These are phyloP conservation scores for Pyxicephalus adspersus DNA, from an alignment of 2,113 vertebrate genomes.

Conservation along the genomic window DNA sequence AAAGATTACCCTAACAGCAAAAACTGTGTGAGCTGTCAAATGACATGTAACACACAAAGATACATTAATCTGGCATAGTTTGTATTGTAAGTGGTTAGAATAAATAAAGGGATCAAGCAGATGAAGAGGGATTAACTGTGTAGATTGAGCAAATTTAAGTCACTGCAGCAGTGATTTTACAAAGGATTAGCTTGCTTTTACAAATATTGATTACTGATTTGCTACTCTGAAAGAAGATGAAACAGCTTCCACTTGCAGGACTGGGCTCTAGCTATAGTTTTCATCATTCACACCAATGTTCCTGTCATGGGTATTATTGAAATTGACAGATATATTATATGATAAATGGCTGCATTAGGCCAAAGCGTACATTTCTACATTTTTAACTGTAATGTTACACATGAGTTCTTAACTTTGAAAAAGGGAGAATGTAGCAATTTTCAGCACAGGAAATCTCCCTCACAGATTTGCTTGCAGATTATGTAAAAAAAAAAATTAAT, in stretches of 20 bases:
- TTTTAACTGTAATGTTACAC: slow-evolving; percentile 49
- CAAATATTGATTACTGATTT: slow-evolving; percentile 86
- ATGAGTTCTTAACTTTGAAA: slow-evolving; percentile 37
- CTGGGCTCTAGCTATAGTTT: slow-evolving; percentile 66
- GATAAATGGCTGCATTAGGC: slow-evolving; percentile 24
- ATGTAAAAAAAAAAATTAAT: too few relatives aligned
- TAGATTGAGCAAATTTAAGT: slow-evolving; percentile 83
- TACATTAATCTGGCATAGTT: slow-evolving; percentile 74
- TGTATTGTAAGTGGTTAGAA: slow-evolving; percentile 70
- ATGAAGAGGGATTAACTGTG: slow-evolving; percentile 86
- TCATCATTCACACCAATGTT: slow-evolving; percentile 78
- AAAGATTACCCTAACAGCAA: slow-evolving; percentile 77
- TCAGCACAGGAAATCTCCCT: slow-evolving; percentile 4
- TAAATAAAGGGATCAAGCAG: slow-evolving; percentile 77
- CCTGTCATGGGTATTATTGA: slow-evolving; percentile 71
- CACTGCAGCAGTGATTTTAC: slow-evolving; percentile 79
- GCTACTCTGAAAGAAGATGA: slow-evolving; percentile 73
- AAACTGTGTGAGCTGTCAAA: slow-evolving; percentile 76
- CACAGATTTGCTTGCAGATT: background rate
- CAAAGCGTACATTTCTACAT: slow-evolving; percentile 25
- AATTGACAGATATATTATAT: slow-evolving; percentile 76
- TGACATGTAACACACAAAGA: slow-evolving; percentile 70
- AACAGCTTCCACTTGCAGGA: slow-evolving; percentile 69
- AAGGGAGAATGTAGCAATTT: slow-evolving; percentile 34
- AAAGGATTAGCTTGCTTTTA: slow-evolving; percentile 82